Evolutionary conservation across 2,888 invertebrate genomes (phyloP).

Genomic region (Drosophila neonasuta): DNA sequence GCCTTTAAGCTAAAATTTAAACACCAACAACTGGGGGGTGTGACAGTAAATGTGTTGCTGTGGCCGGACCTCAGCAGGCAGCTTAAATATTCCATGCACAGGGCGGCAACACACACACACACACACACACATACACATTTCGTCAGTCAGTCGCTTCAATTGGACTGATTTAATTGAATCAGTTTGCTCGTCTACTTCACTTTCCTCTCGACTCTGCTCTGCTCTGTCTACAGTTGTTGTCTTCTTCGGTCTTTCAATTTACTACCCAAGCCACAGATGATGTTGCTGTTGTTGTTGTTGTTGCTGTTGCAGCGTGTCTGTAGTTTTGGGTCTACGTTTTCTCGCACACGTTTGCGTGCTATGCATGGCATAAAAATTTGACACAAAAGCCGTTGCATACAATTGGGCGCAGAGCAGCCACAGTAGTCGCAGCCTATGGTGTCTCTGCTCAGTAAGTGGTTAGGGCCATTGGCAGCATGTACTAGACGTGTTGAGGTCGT

Average conservation of each 20-base stretch:
- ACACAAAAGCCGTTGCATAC: slow-evolving; percentile 74
- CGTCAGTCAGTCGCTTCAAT: slow-evolving; percentile 79
- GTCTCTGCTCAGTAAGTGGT: slow-evolving; percentile 18
- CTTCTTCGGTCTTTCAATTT: slow-evolving; percentile 73
- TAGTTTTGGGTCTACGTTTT: slow-evolving; percentile 67
- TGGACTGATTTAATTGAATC: slow-evolving; percentile 82
- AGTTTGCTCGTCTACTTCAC: slow-evolving; percentile 66
- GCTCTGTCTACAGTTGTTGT: slow-evolving; percentile 50
- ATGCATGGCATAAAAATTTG: slow-evolving; percentile 75
- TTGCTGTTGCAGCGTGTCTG: slow-evolving; percentile 48
- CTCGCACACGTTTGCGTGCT: slow-evolving; percentile 74
- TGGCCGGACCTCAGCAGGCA: slow-evolving; percentile 19
- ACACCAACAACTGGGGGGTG: slow-evolving; percentile 26
- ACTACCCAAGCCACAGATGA: slow-evolving; percentile 46
- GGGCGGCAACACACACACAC: not conserved
- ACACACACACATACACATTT: slow-evolving; percentile 56
- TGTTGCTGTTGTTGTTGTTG: slow-evolving; percentile 25
- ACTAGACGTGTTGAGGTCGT: slow-evolving; percentile 61
- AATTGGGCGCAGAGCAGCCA: slow-evolving; percentile 47
- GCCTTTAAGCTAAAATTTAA: slow-evolving; percentile 71
- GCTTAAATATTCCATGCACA: slow-evolving; percentile 78
- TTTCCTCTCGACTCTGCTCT: slow-evolving; percentile 4
- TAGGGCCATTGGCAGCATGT: slow-evolving; percentile 2
- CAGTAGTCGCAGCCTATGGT: slow-evolving; percentile 21
- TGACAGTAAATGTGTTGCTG: slow-evolving; percentile 41